These are phyloP conservation scores for Liparis tanakae DNA, from an alignment of 2,797 vertebrate species.

Conservation along the genomic window DNA sequence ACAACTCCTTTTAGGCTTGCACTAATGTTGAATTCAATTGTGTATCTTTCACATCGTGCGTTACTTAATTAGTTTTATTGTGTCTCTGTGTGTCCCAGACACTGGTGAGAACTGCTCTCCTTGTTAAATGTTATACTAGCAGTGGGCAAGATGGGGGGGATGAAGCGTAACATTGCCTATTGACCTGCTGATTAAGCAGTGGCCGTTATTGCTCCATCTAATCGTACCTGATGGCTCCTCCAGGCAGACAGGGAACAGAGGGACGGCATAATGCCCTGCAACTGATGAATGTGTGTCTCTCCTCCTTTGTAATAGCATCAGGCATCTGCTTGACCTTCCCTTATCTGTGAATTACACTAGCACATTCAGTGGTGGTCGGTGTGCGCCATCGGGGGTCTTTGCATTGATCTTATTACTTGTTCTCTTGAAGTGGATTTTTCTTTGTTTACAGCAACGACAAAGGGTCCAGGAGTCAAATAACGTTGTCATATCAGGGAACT, in stretches of 20 bases:
- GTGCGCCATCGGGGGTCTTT: conserved; percentile 34
- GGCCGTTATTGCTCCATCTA: conserved; percentile 73
- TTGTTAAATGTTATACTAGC: conserved; percentile 70
- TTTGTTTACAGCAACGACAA: conserved; percentile 40
- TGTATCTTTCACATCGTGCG: conserved; percentile 14
- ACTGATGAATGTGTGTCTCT: conserved; percentile 48
- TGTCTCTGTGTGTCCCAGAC: conserved; percentile 29
- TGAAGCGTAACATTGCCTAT: conserved; percentile 76
- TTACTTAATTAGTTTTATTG: conserved; percentile 36
- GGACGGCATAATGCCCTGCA: conserved; percentile 45
- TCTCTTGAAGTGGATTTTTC: conserved; percentile 43
- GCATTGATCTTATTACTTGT: conserved; percentile 57
- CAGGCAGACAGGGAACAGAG: conserved; percentile 47
- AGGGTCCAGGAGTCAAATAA: conserved; percentile 22
- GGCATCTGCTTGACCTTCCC: conserved; percentile 63
- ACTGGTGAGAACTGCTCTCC: conserved; percentile 38
- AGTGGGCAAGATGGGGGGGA: conserved; percentile 62
- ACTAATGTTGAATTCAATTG: conserved; percentile 12
- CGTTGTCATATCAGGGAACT: conserved; percentile 20
- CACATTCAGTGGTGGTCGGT: conserved; percentile 39
- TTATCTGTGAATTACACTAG: conserved; percentile 63
- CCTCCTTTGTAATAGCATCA: conserved; percentile 49
- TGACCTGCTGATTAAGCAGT: conserved; percentile 83
- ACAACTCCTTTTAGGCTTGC: conserved; percentile 10
- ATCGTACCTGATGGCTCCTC: conserved; percentile 71